A percentile compares a stretch with the other conserved stretches of the same genome.
These are phyloP conservation scores for Odontamblyopus rebecca DNA, from an alignment of 2,797 vertebrate genomes.

Conservation along the genomic window DNA sequence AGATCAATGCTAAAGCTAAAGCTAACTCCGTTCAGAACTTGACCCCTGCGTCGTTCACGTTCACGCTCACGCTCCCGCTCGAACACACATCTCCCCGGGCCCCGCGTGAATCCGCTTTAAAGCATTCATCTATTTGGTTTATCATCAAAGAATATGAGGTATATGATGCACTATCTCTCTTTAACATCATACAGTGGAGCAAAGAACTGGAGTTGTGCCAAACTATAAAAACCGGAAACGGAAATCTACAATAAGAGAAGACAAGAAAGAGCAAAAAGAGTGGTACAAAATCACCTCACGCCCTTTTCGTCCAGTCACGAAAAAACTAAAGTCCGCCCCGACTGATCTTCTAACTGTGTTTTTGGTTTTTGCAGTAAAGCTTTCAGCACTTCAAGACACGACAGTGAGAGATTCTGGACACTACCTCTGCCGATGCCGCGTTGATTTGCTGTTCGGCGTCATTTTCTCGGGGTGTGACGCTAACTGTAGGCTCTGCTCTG, in stretches of 20 bases:
- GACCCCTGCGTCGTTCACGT: slow-evolving; percentile 26
- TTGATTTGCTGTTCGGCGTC: no score
- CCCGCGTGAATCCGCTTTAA: slow-evolving; percentile 76
- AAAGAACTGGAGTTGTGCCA: slow-evolving; percentile 55
- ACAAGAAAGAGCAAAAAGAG: slow-evolving; percentile 31
- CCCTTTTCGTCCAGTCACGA: slow-evolving; percentile 2
- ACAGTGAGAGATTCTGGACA: background rate
- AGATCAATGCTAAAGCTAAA: slow-evolving; percentile 36
- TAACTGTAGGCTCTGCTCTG: no score
- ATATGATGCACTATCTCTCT: slow-evolving; percentile 94
- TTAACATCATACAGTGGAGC: slow-evolving; percentile 74
- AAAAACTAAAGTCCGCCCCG: slow-evolving; percentile 33
- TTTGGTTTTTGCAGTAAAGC: slow-evolving; percentile 88
- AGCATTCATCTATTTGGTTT: slow-evolving; percentile 91
- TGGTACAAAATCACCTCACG: slow-evolving; percentile 30
- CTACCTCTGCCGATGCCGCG: background rate
- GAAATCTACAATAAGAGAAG: slow-evolving; percentile 33
- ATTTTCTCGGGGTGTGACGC: no score
- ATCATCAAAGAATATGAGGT: slow-evolving; percentile 93
- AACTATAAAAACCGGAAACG: slow-evolving; percentile 51
- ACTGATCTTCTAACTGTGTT: slow-evolving; percentile 51
- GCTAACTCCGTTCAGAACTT: slow-evolving; percentile 30
- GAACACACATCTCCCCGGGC: slow-evolving; percentile 22
- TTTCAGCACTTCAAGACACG: slow-evolving; percentile 51
- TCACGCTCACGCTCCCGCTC: slow-evolving; percentile 24